A percentile compares a stretch with the other conserved stretches of the same genome.
Conservation (phyloP, 2,888 invertebrate species). For the Himalopsyche japonica region DNA sequence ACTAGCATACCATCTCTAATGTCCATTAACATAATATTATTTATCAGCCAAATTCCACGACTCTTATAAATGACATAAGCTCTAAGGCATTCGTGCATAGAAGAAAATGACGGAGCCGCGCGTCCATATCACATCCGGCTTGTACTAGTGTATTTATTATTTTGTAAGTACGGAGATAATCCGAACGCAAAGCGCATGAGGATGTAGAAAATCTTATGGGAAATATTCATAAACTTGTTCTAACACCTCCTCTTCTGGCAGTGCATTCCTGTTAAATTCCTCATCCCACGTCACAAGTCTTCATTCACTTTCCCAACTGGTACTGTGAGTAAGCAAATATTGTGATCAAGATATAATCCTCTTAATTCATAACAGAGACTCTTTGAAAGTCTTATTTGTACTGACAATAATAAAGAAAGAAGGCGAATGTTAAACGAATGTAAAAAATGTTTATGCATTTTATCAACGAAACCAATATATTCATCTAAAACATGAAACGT, state of each 20-base stretch:
- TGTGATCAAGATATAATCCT: not conserved
- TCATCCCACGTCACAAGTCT: conserved; percentile 21
- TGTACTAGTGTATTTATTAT: not conserved
- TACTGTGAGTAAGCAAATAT: not conserved
- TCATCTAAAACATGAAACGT: no score
- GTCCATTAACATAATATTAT: not conserved
- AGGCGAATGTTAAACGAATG: no score
- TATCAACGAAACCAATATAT: no score
- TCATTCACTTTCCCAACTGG: not conserved
- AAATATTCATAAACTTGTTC: conserved; percentile 31
- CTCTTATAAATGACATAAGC: conserved; percentile 11
- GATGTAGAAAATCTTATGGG: conserved; percentile 24
- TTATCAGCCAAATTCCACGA: not conserved
- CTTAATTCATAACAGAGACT: no score
- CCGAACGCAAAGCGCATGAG: not conserved
- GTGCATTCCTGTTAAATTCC: conserved; percentile 30
- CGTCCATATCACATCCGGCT: not conserved
- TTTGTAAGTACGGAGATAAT: not conserved
- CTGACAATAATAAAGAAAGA: no score
- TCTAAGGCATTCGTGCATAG: conserved; percentile 7
- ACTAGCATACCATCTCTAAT: not conserved
- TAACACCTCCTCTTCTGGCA: conserved; percentile 19
- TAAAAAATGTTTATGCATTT: no score
- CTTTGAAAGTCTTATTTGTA: no score
- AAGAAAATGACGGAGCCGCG: not conserved